Percentiles rank a stretch among this genome's conserved stretches.
Conservation (phyloP, 2,888 invertebrate species). For the Pimpla rufipes region DNA sequence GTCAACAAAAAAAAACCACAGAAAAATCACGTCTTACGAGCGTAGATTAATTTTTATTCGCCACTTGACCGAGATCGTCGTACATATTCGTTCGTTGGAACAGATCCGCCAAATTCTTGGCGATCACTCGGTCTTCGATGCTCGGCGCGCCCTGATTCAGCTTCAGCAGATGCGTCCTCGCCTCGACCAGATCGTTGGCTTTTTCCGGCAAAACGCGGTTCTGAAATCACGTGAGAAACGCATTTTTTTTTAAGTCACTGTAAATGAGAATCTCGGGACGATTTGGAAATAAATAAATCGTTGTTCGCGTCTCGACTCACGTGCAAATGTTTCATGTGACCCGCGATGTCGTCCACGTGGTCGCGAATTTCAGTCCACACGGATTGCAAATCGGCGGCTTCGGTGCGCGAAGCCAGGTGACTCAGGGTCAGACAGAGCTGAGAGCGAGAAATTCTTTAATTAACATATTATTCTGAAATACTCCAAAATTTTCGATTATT, state of each 20-base stretch:
- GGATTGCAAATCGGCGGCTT: slow-evolving; percentile 77
- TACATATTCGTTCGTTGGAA: slow-evolving; percentile 75
- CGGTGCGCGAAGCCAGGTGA: slow-evolving; percentile 87
- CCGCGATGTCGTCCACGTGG: slow-evolving; percentile 78
- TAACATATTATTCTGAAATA: slow-evolving; percentile 12
- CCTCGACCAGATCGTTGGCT: slow-evolving; percentile 80
- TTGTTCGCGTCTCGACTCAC: slow-evolving; percentile 69
- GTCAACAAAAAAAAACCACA: slow-evolving; percentile 7
- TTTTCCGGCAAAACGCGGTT: slow-evolving; percentile 82
- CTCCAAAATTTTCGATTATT: slow-evolving; percentile 48
- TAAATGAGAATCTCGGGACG: not conserved
- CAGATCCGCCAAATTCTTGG: slow-evolving; percentile 76
- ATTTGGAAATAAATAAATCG: slow-evolving; percentile 23
- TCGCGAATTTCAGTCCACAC: slow-evolving; percentile 81
- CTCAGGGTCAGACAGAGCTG: slow-evolving; percentile 92
- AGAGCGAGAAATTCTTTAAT: slow-evolving; percentile 75
- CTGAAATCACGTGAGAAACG: slow-evolving; percentile 68
- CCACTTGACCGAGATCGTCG: slow-evolving; percentile 68
- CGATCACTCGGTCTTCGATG: slow-evolving; percentile 77
- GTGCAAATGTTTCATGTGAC: slow-evolving; percentile 81
- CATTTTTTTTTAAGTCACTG: not conserved
- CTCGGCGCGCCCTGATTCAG: slow-evolving; percentile 74
- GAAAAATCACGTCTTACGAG: slow-evolving; percentile 6
- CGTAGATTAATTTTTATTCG: slow-evolving; percentile 44
- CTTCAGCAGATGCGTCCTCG: slow-evolving; percentile 77